Conservation (phyloP, 2,888 invertebrate species). For the Sialis lutaria region DNA sequence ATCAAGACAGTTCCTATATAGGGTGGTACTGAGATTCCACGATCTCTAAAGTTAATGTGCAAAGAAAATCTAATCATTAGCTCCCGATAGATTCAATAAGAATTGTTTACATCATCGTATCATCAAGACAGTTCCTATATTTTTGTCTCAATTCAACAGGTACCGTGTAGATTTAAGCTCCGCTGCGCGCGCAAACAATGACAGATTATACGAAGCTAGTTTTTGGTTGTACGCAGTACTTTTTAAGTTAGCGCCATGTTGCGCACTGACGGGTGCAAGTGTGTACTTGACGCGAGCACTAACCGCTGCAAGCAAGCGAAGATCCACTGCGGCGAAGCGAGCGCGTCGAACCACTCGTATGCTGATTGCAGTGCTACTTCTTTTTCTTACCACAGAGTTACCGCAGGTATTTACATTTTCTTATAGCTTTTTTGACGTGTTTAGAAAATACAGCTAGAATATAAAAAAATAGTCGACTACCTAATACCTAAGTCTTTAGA, state of each 20-base stretch:
- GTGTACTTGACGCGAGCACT: slow-evolving; percentile 52
- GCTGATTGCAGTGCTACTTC: slow-evolving; percentile 67
- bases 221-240: slow-evolving; percentile 70
- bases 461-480: neutral
- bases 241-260: slow-evolving; percentile 64
- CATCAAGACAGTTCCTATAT: too few relatives aligned
- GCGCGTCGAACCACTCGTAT: slow-evolving; percentile 81
- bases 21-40: too few relatives aligned
- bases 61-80: too few relatives aligned
- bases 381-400: slow-evolving; percentile 79
- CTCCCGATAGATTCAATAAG: too few relatives aligned
- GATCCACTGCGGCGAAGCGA: slow-evolving; percentile 47
- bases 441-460: neutral
- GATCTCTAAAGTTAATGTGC: too few relatives aligned
- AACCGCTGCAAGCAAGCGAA: slow-evolving; percentile 34
- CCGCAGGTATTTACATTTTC: slow-evolving; percentile 28
- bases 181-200: slow-evolving; percentile 22
- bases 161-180: slow-evolving; percentile 24
- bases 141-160: too few relatives aligned
- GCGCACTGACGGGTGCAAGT: slow-evolving; percentile 56
- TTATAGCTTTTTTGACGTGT: neutral
- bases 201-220: slow-evolving; percentile 34
- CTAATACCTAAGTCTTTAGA: slow-evolving; percentile 3
- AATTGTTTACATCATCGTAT: too few relatives aligned
- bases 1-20: too few relatives aligned